Conservation (phyloP, 2,888 invertebrate species). For the Meliscaeva auricollis region DNA sequence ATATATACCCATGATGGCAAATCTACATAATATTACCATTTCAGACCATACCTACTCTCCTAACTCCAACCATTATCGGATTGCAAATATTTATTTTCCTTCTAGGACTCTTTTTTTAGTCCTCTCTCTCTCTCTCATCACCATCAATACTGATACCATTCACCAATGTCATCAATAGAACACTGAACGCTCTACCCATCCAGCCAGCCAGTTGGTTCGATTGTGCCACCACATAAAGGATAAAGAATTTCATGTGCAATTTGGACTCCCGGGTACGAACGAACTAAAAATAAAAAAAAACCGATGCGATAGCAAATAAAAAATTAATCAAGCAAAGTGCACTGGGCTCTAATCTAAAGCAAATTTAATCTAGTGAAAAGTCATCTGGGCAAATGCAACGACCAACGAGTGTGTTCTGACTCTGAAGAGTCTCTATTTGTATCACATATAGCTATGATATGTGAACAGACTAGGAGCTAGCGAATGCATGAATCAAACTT, state of each 20-base stretch:
- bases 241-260: conserved; percentile 59
- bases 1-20: conserved; percentile 10
- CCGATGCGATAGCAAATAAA: conserved; percentile 67
- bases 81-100: conserved; percentile 71
- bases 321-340: conserved; percentile 76
- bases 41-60: not conserved
- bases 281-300: conserved; percentile 24
- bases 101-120: conserved; percentile 36
- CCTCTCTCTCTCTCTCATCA: conserved; percentile 54
- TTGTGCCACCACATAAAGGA: conserved; percentile 60
- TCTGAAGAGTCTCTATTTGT: conserved; percentile 15
- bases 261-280: conserved; percentile 7
- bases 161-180: conserved; percentile 64
- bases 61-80: conserved; percentile 63
- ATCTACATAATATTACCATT: conserved; percentile 53
- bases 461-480: conserved; percentile 36
- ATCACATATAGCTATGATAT: conserved; percentile 2
- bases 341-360: conserved; percentile 73
- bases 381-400: conserved; percentile 67
- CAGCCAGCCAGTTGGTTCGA: conserved; percentile 36
- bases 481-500: conserved; percentile 59
- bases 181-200: conserved; percentile 36
- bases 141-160: conserved; percentile 55
- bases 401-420: conserved; percentile 18
- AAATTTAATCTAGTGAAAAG: conserved; percentile 76